Evolutionary conservation across 2,888 invertebrate genomes (phyloP).

Genomic region (Drosophila aldrichi): DNA sequence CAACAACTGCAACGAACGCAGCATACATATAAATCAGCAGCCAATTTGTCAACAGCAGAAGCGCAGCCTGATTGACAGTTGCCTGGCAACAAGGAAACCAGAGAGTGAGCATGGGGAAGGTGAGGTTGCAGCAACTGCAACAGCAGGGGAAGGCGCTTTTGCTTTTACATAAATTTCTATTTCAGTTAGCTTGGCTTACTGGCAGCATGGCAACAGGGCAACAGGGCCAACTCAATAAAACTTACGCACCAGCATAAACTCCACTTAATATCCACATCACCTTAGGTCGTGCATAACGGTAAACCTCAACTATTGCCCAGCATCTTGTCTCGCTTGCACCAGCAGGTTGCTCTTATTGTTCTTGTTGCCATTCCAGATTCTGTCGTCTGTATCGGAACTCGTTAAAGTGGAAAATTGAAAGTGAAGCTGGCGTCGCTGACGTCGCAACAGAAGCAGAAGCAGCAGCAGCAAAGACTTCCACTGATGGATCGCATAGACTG

Average conservation of each 20-base stretch:
- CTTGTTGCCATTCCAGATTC: constrained; percentile 16
- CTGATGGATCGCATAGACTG: constrained; percentile 23
- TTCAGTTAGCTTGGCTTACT: constrained; percentile 21
- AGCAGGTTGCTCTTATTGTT: not conserved
- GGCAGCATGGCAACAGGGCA: constrained; percentile 28
- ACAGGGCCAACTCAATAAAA: constrained; percentile 56
- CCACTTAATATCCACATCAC: constrained; percentile 65
- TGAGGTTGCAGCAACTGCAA: not conserved
- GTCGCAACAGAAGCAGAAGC: constrained; percentile 34
- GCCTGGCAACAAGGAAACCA: constrained; percentile 15
- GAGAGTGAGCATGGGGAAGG: rapidly evolving
- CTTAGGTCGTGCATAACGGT: constrained; percentile 59
- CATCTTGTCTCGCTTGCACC: constrained; percentile 8
- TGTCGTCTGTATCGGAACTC: constrained; percentile 41
- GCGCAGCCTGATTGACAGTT: constrained; percentile 19
- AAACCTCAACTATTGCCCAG: constrained; percentile 36
- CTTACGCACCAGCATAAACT: constrained; percentile 60
- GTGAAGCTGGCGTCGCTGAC: constrained; percentile 49
- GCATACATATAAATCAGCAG: constrained; percentile 15
- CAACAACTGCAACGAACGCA: not conserved
- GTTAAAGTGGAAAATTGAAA: constrained; percentile 69
- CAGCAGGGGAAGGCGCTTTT: not conserved
- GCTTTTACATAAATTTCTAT: constrained; percentile 18
- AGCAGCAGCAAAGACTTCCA: not conserved
- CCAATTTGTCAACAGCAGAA: constrained; percentile 22